These are phyloP conservation scores for Gymnocypris eckloni DNA, from an alignment of 2,797 vertebrate species.

Conservation along the genomic window DNA sequence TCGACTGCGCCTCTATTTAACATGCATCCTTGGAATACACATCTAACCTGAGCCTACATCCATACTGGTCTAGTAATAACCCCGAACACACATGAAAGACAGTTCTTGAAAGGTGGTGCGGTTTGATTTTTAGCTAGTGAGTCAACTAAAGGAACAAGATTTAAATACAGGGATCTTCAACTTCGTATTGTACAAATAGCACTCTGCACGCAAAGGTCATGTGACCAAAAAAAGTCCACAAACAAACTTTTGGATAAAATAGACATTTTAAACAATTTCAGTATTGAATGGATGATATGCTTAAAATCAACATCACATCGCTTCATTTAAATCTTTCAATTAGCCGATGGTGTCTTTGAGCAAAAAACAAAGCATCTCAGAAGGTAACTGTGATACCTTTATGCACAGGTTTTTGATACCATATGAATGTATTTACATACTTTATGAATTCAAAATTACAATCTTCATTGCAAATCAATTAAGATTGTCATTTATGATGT, in stretches of 20 bases:
- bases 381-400: background rate
- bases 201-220: background rate
- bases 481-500: background rate
- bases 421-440: background rate
- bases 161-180: background rate
- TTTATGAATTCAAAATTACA: background rate
- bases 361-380: background rate
- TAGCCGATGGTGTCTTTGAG: background rate
- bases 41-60: constrained; percentile 4
- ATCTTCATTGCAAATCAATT: background rate
- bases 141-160: background rate
- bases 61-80: constrained; percentile 8
- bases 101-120: background rate
- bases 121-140: background rate
- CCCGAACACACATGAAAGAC: constrained; percentile 8
- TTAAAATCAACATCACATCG: background rate
- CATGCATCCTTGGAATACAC: constrained; percentile 25
- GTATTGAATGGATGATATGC: background rate
- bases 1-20: constrained; percentile 7
- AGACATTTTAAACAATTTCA: background rate
- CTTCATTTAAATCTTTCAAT: background rate
- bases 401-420: background rate
- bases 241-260: background rate
- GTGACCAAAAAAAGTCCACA: background rate
- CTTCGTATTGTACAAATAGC: background rate